Conservation (phyloP, 2,888 invertebrate genomes). For the Ophion ventricosus region DNA sequence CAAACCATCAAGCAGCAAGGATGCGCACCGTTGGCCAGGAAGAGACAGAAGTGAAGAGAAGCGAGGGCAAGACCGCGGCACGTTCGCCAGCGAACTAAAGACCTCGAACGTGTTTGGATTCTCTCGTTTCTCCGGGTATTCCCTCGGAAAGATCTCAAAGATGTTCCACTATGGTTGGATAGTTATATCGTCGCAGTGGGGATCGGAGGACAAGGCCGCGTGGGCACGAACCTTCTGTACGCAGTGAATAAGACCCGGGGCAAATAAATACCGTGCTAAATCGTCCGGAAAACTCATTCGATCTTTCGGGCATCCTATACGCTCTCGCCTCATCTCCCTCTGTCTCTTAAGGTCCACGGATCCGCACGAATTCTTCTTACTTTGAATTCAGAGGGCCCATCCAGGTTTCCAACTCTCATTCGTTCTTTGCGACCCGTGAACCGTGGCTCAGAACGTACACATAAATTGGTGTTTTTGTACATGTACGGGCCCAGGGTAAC, state of each 20-base stretch:
- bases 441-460: conserved; percentile 11
- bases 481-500: neutral
- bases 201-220: conserved; percentile 26
- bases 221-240: conserved; percentile 47
- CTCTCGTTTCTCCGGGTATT: conserved; percentile 38
- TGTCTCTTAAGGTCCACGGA: conserved; percentile 45
- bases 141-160: conserved; percentile 51
- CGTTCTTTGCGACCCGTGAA: conserved; percentile 39
- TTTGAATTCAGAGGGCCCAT: conserved; percentile 63
- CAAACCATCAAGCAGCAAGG: conserved; percentile 29
- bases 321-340: conserved; percentile 50
- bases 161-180: conserved; percentile 42
- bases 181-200: conserved; percentile 35
- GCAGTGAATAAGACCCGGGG: conserved; percentile 66
- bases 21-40: conserved; percentile 37
- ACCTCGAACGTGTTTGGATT: conserved; percentile 63
- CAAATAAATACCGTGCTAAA: conserved; percentile 80
- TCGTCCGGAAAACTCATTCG: conserved; percentile 80
- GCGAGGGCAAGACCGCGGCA: conserved; percentile 57
- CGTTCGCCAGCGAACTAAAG: conserved; percentile 55
- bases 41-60: conserved; percentile 10
- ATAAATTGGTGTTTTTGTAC: conserved; percentile 38
- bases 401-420: conserved; percentile 26
- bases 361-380: conserved; percentile 65
- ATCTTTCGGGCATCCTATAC: conserved; percentile 70